Conservation (phyloP, 2,888 invertebrate species). For the Tubulanus polymorphus region DNA sequence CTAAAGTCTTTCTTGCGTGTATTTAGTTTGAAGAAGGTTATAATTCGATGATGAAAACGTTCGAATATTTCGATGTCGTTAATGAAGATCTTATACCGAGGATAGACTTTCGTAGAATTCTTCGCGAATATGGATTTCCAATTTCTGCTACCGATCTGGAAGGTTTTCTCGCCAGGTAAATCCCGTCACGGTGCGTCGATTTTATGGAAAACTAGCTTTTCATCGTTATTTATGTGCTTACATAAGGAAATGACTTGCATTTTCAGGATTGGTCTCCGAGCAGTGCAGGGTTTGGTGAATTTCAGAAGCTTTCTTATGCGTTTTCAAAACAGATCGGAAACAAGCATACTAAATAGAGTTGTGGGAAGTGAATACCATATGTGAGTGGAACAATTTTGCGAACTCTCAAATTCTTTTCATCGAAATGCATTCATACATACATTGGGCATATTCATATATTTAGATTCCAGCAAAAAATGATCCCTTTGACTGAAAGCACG, state of each 20-base stretch:
- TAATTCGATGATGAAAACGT: constrained; percentile 31
- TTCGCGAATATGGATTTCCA: constrained; percentile 37
- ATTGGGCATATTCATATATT: not conserved
- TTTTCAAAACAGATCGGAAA: constrained; percentile 30
- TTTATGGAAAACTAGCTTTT: too few species aligned
- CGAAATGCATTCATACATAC: not conserved
- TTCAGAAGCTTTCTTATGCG: constrained; percentile 33
- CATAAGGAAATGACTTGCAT: too few species aligned
- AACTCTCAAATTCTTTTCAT: not conserved
- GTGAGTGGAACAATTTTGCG: constrained; percentile 22
- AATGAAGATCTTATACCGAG: constrained; percentile 34
- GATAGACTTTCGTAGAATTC: constrained; percentile 37
- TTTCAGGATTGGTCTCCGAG: constrained; percentile 24
- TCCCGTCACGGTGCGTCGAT: too few species aligned
- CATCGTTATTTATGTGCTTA: too few species aligned
- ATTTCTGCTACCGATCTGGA: constrained; percentile 35
- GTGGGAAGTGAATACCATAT: constrained; percentile 23
- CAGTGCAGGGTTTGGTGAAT: constrained; percentile 28
- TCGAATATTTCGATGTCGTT: constrained; percentile 37
- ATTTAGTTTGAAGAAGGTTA: constrained; percentile 41
- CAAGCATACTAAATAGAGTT: constrained; percentile 26
- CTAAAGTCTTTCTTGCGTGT: not conserved
- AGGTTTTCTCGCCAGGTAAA: constrained; percentile 32
- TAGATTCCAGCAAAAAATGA: constrained; percentile 23
- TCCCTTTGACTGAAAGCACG: constrained; percentile 1